Percentiles rank a stretch among this genome's conserved stretches.
These are phyloP conservation scores for Zosterops lateralis DNA, from an alignment of 2,113 vertebrate genomes.

Conservation along the genomic window DNA sequence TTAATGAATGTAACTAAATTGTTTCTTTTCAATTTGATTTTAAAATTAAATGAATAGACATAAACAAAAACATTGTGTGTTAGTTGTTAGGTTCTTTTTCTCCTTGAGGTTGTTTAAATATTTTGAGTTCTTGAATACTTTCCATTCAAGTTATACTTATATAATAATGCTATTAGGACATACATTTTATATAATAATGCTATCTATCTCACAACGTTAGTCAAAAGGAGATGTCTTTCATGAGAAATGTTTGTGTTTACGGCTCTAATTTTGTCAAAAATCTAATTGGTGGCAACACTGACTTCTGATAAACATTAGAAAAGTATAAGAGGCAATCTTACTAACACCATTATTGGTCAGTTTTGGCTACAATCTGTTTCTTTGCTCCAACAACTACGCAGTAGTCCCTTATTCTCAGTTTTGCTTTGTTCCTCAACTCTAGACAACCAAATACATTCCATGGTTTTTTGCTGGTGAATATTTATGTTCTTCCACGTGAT, in stretches of 20 bases:
- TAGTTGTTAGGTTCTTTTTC: not conserved
- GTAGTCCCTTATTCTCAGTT: not conserved
- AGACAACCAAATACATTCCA: not conserved
- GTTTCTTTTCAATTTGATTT: not conserved
- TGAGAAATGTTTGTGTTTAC: not conserved
- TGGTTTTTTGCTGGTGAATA: not conserved
- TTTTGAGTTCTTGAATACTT: not conserved
- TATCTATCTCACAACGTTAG: not conserved
- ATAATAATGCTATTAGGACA: not conserved
- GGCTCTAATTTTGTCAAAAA: not conserved
- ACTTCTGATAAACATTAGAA: not conserved
- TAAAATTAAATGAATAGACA: not conserved
- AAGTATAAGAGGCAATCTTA: not conserved
- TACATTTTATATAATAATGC: not conserved
- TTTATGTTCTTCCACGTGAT: not conserved
- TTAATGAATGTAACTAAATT: not conserved
- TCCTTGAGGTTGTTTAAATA: not conserved
- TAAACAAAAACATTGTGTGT: not conserved
- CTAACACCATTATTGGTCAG: not conserved
- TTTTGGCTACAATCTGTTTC: not conserved
- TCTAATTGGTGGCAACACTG: not conserved
- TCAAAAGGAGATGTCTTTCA: not conserved
- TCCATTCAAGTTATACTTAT: not conserved
- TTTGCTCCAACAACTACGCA: not conserved
- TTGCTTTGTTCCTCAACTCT: not conserved